These are phyloP conservation scores for Poecilia latipinna DNA, from an alignment of 2,113 vertebrate genomes.

Conservation along the genomic window DNA sequence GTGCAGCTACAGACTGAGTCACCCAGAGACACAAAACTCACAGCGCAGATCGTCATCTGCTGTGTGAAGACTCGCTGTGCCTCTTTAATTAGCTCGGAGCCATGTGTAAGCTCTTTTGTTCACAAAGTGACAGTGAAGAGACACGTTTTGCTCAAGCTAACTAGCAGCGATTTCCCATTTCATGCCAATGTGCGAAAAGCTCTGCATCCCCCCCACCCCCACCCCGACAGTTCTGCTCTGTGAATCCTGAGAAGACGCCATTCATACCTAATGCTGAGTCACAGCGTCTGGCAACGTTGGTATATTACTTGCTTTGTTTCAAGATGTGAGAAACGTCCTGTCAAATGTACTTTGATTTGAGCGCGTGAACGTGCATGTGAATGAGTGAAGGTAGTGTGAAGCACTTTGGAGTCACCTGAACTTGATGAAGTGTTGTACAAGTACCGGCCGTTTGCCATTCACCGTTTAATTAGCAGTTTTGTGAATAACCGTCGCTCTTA, in stretches of 20 bases:
- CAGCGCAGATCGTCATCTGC: slow-evolving; percentile 7
- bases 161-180: not conserved
- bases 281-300: not conserved
- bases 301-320: not conserved
- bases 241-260: not conserved
- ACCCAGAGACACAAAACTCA: not conserved
- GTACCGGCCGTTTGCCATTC: too few species aligned
- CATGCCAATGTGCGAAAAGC: not conserved
- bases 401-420: too few species aligned
- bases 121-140: slow-evolving; percentile 1
- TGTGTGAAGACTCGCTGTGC: slow-evolving; percentile 4
- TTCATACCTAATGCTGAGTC: not conserved
- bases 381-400: too few species aligned
- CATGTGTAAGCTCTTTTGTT: slow-evolving; percentile 13
- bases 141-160: not conserved
- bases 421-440: too few species aligned
- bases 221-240: not conserved
- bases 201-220: not conserved
- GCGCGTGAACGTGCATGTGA: too few species aligned
- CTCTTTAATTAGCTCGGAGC: slow-evolving; percentile 2
- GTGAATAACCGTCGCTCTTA: too few species aligned
- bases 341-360: not conserved
- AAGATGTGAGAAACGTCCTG: not conserved
- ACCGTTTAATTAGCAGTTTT: too few species aligned
- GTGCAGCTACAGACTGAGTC: not conserved